These are phyloP conservation scores for Cephus sareptanus DNA, from an alignment of 2,888 invertebrate species.

Conservation along the genomic window DNA sequence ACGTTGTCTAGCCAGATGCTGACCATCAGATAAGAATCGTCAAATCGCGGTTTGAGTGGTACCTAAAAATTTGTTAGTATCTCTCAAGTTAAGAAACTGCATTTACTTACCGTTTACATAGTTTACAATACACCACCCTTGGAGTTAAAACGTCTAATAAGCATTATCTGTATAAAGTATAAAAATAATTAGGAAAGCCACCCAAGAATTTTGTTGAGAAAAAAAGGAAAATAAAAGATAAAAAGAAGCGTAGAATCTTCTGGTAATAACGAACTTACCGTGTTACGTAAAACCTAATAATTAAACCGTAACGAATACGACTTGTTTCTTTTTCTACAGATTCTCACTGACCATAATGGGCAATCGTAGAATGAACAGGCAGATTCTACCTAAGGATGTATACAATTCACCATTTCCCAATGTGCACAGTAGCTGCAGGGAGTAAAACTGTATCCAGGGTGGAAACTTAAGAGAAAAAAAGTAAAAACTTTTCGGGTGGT, in stretches of 20 bases:
- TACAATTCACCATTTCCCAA: not conserved
- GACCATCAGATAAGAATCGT: not conserved
- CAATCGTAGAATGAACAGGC: conserved; percentile 37
- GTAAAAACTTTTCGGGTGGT: conserved; percentile 21
- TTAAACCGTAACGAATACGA: conserved; percentile 31
- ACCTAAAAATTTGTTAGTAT: not conserved
- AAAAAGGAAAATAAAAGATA: not conserved
- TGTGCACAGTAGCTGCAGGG: not conserved
- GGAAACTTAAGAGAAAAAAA: not conserved
- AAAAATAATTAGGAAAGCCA: not conserved
- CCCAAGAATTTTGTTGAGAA: not conserved
- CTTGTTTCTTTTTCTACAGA: conserved; percentile 30
- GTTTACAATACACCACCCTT: not conserved
- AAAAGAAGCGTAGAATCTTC: not conserved
- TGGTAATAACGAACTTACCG: not conserved
- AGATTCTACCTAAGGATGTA: conserved; percentile 1
- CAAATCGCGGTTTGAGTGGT: not conserved
- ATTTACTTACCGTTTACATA: not conserved
- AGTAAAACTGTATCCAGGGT: not conserved
- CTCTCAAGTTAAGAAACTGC: not conserved
- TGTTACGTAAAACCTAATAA: not conserved
- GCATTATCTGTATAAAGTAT: not conserved
- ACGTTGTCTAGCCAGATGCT: not conserved
- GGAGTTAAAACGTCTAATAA: not conserved
- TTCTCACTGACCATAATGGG: conserved; percentile 36